Conservation (phyloP, 23 tunicate species). For the Aplidium turbinatum region DNA sequence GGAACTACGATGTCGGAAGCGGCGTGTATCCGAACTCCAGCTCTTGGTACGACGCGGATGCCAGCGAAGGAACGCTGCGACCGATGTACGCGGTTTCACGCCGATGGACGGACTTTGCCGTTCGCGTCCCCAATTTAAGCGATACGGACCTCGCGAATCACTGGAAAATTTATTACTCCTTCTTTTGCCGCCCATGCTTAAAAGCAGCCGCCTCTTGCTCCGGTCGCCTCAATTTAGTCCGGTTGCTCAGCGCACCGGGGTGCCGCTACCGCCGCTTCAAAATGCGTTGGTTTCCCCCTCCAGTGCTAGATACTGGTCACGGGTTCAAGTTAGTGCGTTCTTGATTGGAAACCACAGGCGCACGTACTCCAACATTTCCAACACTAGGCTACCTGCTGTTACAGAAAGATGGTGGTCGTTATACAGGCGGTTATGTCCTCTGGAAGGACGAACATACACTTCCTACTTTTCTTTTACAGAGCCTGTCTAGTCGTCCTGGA, state of each 20-base stretch:
- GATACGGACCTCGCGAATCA: slow-evolving; percentile 21
- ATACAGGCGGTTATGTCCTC: too few species aligned
- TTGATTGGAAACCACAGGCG: too few species aligned
- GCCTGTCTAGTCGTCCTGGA: too few species aligned
- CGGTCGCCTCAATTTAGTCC: slow-evolving; percentile 29
- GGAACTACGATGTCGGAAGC: slow-evolving; percentile 55
- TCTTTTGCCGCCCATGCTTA: slow-evolving; percentile 55
- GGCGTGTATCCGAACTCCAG: background rate
- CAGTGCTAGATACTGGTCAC: slow-evolving; percentile 58
- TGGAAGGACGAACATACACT: too few species aligned
- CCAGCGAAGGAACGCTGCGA: background rate
- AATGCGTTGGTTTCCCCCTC: slow-evolving; percentile 73
- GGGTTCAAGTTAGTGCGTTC: slow-evolving; percentile 54
- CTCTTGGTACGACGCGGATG: slow-evolving; percentile 32
- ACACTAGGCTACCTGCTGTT: too few species aligned
- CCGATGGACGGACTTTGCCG: slow-evolving; percentile 65
- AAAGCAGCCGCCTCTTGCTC: slow-evolving; percentile 52
- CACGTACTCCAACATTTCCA: too few species aligned
- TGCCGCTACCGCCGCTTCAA: slow-evolving; percentile 63
- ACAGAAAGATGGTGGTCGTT: too few species aligned
- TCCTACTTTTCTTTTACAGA: too few species aligned
- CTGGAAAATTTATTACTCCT: slow-evolving; percentile 36
- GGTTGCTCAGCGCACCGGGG: slow-evolving; percentile 62
- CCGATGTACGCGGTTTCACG: slow-evolving; percentile 55
- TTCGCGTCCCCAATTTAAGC: slow-evolving; percentile 27